Conservation (phyloP, 2,888 invertebrate species). For the Acanthopleura granulata region DNA sequence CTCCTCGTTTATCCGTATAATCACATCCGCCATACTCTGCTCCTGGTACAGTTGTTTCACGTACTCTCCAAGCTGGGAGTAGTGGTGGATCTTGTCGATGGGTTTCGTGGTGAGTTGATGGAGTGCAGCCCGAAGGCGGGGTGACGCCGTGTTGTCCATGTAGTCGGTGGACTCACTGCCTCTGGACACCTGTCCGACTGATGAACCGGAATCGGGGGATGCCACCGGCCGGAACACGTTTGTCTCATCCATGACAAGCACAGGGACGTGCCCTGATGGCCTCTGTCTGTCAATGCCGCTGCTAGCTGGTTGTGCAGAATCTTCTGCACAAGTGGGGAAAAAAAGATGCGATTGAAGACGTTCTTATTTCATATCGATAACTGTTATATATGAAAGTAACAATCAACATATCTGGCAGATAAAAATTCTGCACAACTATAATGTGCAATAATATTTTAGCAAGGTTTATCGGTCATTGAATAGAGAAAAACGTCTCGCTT, state of each 20-base stretch:
- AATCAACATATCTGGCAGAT: no score
- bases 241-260: not conserved
- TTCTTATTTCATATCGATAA: no score
- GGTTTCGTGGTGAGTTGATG: not conserved
- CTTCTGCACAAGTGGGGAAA: no score
- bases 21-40: not conserved
- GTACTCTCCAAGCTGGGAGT: not conserved
- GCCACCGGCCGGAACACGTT: not conserved
- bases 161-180: not conserved
- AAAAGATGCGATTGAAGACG: no score
- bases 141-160: not conserved
- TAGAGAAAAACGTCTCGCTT: no score
- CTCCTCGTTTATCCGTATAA: not conserved
- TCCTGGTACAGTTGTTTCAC: not conserved
- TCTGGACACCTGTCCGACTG: not conserved
- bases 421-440: no score
- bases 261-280: not conserved
- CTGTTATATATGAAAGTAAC: no score
- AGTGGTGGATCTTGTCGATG: constrained; percentile 14
- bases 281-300: no score
- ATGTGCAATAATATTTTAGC: no score
- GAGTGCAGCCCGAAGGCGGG: not conserved
- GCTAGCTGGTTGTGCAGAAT: no score
- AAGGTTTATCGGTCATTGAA: no score
- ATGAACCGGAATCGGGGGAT: not conserved